Evolutionary conservation across 2,888 invertebrate genomes (phyloP).

Genomic region (Dasypolia templi): DNA sequence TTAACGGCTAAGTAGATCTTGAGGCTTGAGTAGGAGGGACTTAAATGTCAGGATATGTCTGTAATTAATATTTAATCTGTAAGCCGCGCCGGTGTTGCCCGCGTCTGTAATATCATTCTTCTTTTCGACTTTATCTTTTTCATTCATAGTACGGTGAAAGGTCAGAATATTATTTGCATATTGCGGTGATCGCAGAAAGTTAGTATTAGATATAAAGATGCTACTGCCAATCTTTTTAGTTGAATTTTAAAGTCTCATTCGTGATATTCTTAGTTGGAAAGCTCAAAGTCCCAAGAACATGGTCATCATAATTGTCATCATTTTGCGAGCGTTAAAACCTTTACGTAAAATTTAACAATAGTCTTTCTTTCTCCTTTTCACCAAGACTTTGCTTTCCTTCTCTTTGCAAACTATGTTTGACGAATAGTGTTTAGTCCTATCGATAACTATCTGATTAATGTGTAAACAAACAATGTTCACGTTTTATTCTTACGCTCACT

Average conservation of each 20-base stretch:
- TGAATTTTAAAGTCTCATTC: not conserved
- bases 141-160: slow-evolving; percentile 24
- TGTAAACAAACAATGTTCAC: not conserved
- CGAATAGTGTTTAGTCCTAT: not conserved
- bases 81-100: slow-evolving; percentile 39
- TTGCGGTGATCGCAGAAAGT: slow-evolving; percentile 7
- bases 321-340: not conserved
- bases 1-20: slow-evolving; percentile 56
- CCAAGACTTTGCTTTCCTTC: not conserved
- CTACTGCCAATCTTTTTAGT: not conserved
- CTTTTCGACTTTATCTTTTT: slow-evolving; percentile 18
- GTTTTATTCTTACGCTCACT: not conserved
- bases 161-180: slow-evolving; percentile 36
- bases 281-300: not conserved
- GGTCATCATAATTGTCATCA: not conserved
- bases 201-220: not conserved
- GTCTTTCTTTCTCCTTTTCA: not conserved
- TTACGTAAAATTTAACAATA: not conserved
- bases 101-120: slow-evolving; percentile 36
- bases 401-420: not conserved
- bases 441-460: not conserved
- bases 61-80: slow-evolving; percentile 60
- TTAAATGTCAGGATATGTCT: slow-evolving; percentile 57
- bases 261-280: not conserved
- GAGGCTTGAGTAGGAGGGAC: slow-evolving; percentile 19